These are phyloP conservation scores for Leptosomus discolor DNA, from an alignment of 2,113 vertebrate genomes.

Conservation along the genomic window DNA sequence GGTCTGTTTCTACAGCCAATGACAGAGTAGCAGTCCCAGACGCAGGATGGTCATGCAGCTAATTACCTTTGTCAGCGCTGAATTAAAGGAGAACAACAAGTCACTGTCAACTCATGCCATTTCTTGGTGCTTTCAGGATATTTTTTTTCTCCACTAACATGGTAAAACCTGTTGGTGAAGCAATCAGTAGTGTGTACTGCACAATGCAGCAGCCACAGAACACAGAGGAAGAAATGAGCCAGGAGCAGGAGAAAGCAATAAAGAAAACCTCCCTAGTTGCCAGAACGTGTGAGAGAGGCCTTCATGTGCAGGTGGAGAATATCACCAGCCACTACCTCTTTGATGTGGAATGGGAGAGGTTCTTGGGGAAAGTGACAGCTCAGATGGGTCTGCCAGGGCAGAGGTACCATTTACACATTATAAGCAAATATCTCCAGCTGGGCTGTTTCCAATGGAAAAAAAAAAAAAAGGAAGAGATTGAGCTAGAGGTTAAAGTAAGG, in stretches of 20 bases:
- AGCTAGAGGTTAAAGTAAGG: background rate
- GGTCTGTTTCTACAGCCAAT: background rate
- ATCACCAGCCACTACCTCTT: background rate
- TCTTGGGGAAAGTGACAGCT: background rate
- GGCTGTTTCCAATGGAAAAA: background rate
- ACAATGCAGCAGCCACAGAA: background rate
- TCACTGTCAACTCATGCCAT: background rate
- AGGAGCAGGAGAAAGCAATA: background rate
- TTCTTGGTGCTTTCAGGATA: background rate
- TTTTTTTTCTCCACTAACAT: background rate
- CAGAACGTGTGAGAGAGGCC: background rate
- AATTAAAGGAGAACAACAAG: background rate
- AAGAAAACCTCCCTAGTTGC: background rate
- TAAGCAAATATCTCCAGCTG: background rate
- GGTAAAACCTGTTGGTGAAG: background rate
- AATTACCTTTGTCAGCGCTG: background rate
- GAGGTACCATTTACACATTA: background rate
- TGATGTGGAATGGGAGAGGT: constrained; percentile 36
- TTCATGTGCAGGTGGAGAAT: background rate
- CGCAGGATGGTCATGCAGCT: background rate
- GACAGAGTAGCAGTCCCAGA: background rate
- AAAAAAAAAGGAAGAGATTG: background rate
- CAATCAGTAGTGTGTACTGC: background rate
- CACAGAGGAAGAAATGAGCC: background rate
- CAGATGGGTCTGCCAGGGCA: background rate